Evolutionary conservation across 2,113 vertebrate species (phyloP).

Genomic region (Thamnophis sirtalis): DNA sequence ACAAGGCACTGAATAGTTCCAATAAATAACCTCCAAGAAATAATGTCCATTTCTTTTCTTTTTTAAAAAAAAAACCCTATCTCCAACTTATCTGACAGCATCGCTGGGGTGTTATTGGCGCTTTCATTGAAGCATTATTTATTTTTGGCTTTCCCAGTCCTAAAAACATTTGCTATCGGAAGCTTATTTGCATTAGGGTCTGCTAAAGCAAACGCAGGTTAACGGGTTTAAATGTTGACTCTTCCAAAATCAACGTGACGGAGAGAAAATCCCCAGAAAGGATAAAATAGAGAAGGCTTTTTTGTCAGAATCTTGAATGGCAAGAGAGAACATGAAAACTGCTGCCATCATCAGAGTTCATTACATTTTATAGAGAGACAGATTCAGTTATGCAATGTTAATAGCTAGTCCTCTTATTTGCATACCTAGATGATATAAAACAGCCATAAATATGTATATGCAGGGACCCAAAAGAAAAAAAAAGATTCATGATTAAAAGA

Average conservation of each 20-base stretch:
- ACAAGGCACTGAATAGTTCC: neutral
- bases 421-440: neutral
- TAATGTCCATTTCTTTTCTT: neutral
- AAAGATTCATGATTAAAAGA: neutral
- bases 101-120: neutral
- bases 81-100: neutral
- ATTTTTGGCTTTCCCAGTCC: neutral
- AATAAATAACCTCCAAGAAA: neutral
- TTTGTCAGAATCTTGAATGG: neutral
- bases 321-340: neutral
- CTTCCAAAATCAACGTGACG: neutral
- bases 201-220: neutral
- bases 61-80: neutral
- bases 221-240: neutral
- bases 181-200: neutral
- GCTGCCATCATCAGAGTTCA: neutral
- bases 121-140: neutral
- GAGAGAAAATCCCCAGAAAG: neutral
- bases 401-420: conserved; percentile 5
- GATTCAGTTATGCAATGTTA: neutral
- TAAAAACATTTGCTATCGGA: neutral
- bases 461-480: neutral
- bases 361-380: neutral
- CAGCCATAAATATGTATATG: neutral
- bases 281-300: neutral